A percentile compares a stretch with the other conserved stretches of the same genome.
phyloP scores from a whole-genome alignment of 2,888 invertebrate genomes.

The Lepidonotus clava region DNA sequence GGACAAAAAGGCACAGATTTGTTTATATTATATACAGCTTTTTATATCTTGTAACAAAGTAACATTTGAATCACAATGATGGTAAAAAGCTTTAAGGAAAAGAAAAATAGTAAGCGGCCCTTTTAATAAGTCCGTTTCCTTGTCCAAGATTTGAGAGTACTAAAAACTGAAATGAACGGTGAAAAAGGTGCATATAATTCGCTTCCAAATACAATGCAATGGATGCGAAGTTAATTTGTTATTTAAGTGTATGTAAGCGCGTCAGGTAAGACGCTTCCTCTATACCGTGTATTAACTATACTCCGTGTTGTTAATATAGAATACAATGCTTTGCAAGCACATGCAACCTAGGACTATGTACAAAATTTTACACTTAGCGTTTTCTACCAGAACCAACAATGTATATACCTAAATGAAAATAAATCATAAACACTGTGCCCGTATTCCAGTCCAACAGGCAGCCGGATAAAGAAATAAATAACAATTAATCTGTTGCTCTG shows the following conservation, averaged over 20 bases:
- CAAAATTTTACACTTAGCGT: conserved; percentile 26
- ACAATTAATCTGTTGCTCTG: neutral
- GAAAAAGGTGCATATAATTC: neutral
- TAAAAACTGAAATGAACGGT: neutral
- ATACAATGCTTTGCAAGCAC: conserved; percentile 4
- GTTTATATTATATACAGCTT: conserved; percentile 24
- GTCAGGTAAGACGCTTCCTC: neutral
- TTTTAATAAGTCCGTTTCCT: neutral
- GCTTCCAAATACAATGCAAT: neutral
- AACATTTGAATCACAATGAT: conserved; percentile 19
- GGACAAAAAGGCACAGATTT: conserved; percentile 37
- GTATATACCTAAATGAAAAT: neutral
- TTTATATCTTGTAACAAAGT: neutral
- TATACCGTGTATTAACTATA: neutral
- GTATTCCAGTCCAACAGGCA: neutral
- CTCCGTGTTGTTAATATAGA: neutral
- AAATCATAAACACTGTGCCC: too few relatives aligned
- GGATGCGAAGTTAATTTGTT: conserved; percentile 2
- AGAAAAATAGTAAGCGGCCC: neutral
- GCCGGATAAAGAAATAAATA: neutral
- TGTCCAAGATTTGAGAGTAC: neutral
- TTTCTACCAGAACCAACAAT: neutral
- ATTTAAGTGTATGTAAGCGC: neutral
- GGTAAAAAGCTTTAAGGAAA: conserved; percentile 6
- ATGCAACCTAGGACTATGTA: conserved; percentile 43